Percentiles rank a stretch among this genome's conserved stretches.
Evolutionary conservation across 1,140 invertebrate species (phyloP).

Genomic region (Aricia agestis): DNA sequence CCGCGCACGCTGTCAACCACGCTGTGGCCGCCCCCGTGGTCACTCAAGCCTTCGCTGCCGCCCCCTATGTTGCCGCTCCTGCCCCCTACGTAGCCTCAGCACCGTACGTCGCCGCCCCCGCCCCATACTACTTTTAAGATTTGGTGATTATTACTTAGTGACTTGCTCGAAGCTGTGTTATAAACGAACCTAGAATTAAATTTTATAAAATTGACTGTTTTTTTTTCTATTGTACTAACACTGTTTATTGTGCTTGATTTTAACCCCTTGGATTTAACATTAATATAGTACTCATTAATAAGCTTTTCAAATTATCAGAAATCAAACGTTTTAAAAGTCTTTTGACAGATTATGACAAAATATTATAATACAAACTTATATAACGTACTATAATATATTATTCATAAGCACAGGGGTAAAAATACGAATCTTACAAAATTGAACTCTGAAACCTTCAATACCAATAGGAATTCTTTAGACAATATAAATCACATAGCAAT

Average conservation of each 20-base stretch:
- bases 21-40: slow-evolving; percentile 77
- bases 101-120: slow-evolving; percentile 32
- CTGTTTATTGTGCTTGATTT: no score
- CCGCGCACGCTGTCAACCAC: slow-evolving; percentile 79
- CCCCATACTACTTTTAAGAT: slow-evolving; percentile 56
- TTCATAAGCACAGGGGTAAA: no score
- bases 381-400: no score
- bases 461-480: not conserved
- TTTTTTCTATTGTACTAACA: not conserved
- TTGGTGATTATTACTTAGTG: slow-evolving; percentile 66
- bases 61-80: slow-evolving; percentile 47
- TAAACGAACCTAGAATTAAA: slow-evolving; percentile 30
- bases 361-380: no score
- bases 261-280: no score
- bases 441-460: not conserved
- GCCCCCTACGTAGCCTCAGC: slow-evolving; percentile 30
- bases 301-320: no score
- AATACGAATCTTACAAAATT: not conserved
- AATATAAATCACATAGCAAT: not conserved
- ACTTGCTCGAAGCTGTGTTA: slow-evolving; percentile 61
- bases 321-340: no score
- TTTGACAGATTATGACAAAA: no score
- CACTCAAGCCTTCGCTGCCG: slow-evolving; percentile 60
- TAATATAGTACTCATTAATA: no score
- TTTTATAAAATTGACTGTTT: slow-evolving; percentile 21